These are phyloP conservation scores for Acanthosoma haemorrhoidale DNA, from an alignment of 2,888 invertebrate species.

Conservation along the genomic window DNA sequence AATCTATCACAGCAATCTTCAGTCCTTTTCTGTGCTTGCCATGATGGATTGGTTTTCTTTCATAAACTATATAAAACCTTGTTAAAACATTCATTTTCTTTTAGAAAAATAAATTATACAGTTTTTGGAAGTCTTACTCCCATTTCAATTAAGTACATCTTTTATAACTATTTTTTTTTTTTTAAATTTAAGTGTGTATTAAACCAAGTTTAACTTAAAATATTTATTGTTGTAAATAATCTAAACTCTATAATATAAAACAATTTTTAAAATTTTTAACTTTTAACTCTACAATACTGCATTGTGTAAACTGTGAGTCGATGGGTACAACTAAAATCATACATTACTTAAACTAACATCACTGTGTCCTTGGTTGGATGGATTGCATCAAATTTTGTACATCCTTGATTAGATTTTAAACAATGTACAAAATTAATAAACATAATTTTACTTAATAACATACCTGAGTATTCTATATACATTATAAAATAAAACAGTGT, in stretches of 20 bases:
- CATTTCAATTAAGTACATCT: slow-evolving; percentile 23
- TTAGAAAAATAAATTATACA: slow-evolving; percentile 32
- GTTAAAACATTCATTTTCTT: slow-evolving; percentile 29
- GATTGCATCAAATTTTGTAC: slow-evolving; percentile 13
- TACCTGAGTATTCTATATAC: slow-evolving; percentile 9
- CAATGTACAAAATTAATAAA: not conserved
- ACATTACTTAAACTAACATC: slow-evolving; percentile 27
- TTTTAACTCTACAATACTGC: slow-evolving; percentile 28
- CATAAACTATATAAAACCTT: slow-evolving; percentile 34
- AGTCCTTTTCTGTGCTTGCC: slow-evolving; percentile 35
- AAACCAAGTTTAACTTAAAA: slow-evolving; percentile 28
- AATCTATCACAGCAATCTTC: slow-evolving; percentile 39
- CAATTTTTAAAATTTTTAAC: slow-evolving; percentile 25
- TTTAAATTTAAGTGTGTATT: slow-evolving; percentile 22
- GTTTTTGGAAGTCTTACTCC: slow-evolving; percentile 27
- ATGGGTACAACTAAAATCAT: slow-evolving; percentile 25
- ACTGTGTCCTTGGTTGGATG: slow-evolving; percentile 20
- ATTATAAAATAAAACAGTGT: not conserved
- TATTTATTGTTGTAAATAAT: slow-evolving; percentile 19
- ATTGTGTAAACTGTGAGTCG: slow-evolving; percentile 28
- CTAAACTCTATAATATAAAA: slow-evolving; percentile 27
- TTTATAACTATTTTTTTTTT: slow-evolving; percentile 10
- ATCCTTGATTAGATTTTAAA: not conserved
- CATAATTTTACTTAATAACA: not conserved
- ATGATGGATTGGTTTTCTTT: slow-evolving; percentile 37